Percentiles rank a stretch among this genome's conserved stretches.
These are phyloP conservation scores for Callospermophilus lateralis DNA, from an alignment of 2,113 vertebrate species.

Conservation along the genomic window DNA sequence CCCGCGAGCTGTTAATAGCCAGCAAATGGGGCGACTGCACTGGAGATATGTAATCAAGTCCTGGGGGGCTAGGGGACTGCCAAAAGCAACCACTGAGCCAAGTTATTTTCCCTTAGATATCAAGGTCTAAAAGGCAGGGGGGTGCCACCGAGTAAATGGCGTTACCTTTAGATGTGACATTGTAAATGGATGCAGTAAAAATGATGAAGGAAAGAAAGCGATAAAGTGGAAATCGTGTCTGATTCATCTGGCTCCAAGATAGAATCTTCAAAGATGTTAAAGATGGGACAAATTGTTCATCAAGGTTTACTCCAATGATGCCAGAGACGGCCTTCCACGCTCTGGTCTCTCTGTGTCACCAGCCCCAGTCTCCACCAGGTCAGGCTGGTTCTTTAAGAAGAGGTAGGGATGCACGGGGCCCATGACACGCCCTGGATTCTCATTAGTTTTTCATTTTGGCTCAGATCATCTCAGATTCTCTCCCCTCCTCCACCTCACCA, in stretches of 20 bases:
- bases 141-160: neutral
- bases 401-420: no score
- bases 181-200: conserved; percentile 3
- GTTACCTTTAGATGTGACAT: neutral
- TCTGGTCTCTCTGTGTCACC: neutral
- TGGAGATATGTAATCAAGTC: neutral
- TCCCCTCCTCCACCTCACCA: neutral
- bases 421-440: neutral
- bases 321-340: neutral
- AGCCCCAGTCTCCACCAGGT: neutral
- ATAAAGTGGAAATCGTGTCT: conserved; percentile 7
- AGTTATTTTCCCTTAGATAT: conserved; percentile 19
- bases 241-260: neutral
- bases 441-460: neutral
- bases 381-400: neutral
- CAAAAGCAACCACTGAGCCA: neutral
- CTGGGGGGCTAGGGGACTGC: neutral
- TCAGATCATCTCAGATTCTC: neutral
- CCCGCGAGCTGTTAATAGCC: neutral
- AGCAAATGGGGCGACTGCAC: neutral
- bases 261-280: conserved; percentile 13
- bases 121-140: neutral
- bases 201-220: neutral
- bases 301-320: neutral
- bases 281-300: conserved; percentile 11